phyloP scores from a whole-genome alignment of 2,888 invertebrate genomes.

The Thalpophila matura region DNA sequence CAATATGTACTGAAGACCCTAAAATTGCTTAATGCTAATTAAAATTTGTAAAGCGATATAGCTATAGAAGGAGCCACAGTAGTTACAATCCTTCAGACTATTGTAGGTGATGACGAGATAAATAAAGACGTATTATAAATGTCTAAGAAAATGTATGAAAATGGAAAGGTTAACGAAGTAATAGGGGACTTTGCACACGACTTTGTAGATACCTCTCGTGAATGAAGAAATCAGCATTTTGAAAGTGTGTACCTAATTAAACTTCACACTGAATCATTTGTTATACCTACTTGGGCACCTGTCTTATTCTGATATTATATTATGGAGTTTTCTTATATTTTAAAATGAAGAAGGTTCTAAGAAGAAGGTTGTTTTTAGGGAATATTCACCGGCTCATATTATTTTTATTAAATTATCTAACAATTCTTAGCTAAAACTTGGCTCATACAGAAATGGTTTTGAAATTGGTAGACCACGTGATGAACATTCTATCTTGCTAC shows the following conservation, averaged over 20 bases:
- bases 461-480: no score
- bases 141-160: constrained; percentile 19
- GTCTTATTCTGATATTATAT: no score
- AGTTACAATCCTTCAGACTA: constrained; percentile 1
- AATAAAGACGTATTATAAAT: constrained; percentile 13
- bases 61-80: neutral
- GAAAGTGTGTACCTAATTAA: neutral
- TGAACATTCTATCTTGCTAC: no score
- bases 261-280: neutral
- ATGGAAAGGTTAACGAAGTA: constrained; percentile 23
- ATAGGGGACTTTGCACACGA: neutral
- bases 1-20: neutral
- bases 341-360: no score
- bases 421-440: no score
- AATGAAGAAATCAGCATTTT: constrained; percentile 5
- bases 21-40: constrained; percentile 5
- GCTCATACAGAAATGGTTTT: no score
- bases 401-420: no score
- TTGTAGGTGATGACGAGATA: neutral
- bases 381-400: no score
- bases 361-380: no score
- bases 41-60: neutral
- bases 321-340: no score
- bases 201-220: neutral
- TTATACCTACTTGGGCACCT: no score